phyloP scores from a whole-genome alignment of 1,140 invertebrate genomes.

The Scylla paramamosain region DNA sequence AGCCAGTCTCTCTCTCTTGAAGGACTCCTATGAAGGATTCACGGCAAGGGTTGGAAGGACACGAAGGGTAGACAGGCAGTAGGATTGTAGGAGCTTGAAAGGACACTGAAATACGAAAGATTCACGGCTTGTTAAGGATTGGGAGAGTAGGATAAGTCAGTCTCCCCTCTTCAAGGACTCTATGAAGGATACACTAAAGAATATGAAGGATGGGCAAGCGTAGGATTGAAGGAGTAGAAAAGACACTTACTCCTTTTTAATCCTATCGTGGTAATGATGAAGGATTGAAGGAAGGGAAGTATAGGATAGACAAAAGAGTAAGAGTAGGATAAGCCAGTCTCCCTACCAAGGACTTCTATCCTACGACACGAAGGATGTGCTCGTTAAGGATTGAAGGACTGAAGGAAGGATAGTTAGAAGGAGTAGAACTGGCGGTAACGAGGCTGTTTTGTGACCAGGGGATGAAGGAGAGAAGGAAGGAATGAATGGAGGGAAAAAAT shows the following conservation, averaged over 20 bases:
- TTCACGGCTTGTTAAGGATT: constrained; percentile 56
- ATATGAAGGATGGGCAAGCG: too few species aligned
- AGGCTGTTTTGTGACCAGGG: background rate
- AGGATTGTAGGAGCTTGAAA: too few species aligned
- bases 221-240: too few species aligned
- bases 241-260: too few species aligned
- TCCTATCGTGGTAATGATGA: too few species aligned
- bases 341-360: background rate
- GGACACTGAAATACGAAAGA: too few species aligned
- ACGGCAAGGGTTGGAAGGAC: background rate
- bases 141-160: background rate
- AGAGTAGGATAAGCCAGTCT: too few species aligned
- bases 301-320: too few species aligned
- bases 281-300: too few species aligned
- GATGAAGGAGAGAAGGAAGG: background rate
- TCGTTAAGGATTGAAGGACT: background rate
- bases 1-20: background rate
- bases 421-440: background rate
- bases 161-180: too few species aligned
- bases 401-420: background rate
- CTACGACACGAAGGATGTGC: background rate
- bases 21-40: constrained; percentile 14
- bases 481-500: background rate
- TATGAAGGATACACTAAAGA: too few species aligned
- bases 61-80: too few species aligned